Percentiles rank a stretch among this genome's conserved stretches.
Conservation (phyloP, 2,797 vertebrate species). For the Bradypodion ventrale region DNA sequence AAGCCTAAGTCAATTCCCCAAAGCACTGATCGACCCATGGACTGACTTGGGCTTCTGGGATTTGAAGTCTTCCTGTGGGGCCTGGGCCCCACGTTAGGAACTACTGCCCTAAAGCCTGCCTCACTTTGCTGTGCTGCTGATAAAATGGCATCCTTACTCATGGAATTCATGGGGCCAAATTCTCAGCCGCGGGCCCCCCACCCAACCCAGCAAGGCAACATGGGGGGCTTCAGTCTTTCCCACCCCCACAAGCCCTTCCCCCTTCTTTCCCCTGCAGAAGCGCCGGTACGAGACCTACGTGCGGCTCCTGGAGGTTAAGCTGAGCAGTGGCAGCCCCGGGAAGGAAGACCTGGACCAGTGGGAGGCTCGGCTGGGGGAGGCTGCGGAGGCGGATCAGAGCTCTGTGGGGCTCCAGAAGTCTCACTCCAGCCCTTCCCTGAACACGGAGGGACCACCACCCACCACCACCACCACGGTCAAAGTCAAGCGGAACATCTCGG, state of each 20-base stretch:
- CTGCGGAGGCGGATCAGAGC: conserved; percentile 21
- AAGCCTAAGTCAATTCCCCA: not conserved
- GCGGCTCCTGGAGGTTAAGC: conserved; percentile 79
- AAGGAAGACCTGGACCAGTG: conserved; percentile 71
- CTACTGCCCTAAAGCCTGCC: no score
- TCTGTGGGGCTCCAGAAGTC: conserved; percentile 80
- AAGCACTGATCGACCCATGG: no score
- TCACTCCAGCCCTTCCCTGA: conserved; percentile 89
- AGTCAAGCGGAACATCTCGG: conserved; percentile 86
- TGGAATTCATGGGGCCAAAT: no score
- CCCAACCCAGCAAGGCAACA: no score
- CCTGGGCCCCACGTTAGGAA: no score
- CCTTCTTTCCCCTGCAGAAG: conserved; percentile 70
- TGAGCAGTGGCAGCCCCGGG: conserved; percentile 26
- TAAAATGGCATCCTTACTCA: not conserved
- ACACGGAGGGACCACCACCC: conserved; percentile 73
- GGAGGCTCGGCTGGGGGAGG: conserved; percentile 74
- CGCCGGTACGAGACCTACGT: conserved; percentile 86
- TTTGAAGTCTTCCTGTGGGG: no score
- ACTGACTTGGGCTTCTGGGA: no score
- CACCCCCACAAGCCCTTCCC: no score
- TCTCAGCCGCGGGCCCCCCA: no score
- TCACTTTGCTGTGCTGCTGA: no score
- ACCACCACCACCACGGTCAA: conserved; percentile 51
- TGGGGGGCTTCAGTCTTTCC: not conserved